Evolutionary conservation across 2,113 vertebrate genomes (phyloP), one percentile per base, ranked within the genome.

Genomic region (Callorhinus ursinus): DNA sequence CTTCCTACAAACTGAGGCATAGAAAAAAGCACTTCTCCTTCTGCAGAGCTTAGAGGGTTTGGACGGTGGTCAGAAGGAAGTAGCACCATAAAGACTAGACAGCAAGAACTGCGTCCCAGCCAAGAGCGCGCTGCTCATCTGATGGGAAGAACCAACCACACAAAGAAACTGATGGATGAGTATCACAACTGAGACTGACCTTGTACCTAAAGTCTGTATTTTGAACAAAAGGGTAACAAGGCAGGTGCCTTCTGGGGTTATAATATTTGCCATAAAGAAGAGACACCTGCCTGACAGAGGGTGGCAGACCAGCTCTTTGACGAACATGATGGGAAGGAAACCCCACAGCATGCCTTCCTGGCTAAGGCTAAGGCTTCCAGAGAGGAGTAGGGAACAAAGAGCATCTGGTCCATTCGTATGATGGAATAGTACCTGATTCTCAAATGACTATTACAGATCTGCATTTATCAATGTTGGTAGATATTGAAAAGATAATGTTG

Each of bases 101-200:
- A 39, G 33, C 36, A 31, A 22, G 14, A 79, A 28, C 33, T 31
- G 10, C 33, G 3, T 65, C 15, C 71, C 22, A 46, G 55, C 39
- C 39, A 6, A 11, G 19, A n/a, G 28, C 7, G 4, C 7, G 3
- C 11, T 0, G 39, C 57, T 33, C 2, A 1, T 71, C 49, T 2
- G 84, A 36, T 9, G 24, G 15, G 11, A 18, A 36, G 33, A 16
- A 39, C n/a, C 13, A 4, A 33, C 36, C 26, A 12, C 28, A 18
- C 14, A 7, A 6, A 65, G 21, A 59, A 83, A 26, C 4, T 4
- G 36, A 71, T 21, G 12, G 21, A 9, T 26, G 24, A 9, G 15
- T 11, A 28, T 57, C 19, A 46, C 39, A 46, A 4, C 63, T 69
- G 31, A 42, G 49, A 19, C 10, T 4, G 4, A 33, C 12, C 79